Evolutionary conservation across 2,797 vertebrate genomes (phyloP).

Genomic region (Odontamblyopus rebecca): DNA sequence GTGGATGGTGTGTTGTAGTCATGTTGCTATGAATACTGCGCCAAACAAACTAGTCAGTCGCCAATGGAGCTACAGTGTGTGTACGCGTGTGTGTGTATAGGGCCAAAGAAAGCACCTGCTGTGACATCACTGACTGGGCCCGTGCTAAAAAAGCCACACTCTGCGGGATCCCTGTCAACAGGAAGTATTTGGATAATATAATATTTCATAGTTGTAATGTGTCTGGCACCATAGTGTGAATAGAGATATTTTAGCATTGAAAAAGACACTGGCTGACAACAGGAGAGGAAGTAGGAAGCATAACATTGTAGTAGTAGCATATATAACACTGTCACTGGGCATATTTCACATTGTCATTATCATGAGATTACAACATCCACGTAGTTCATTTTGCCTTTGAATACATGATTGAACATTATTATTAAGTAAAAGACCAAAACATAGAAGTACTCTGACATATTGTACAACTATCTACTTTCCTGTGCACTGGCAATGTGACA

Average conservation of each 20-base stretch:
- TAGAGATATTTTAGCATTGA: neutral
- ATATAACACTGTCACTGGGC: neutral
- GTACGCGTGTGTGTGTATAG: neutral
- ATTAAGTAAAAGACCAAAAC: neutral
- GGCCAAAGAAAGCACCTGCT: conserved; percentile 14
- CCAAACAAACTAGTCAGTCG: conserved; percentile 15
- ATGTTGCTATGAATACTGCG: conserved; percentile 19
- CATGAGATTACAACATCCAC: neutral
- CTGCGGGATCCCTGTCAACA: neutral
- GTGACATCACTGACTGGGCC: conserved; percentile 11
- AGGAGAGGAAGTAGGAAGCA: neutral
- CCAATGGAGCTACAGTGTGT: neutral
- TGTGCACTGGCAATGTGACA: neutral
- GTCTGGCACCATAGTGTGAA: neutral
- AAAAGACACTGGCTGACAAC: neutral
- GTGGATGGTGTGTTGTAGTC: conserved; percentile 13
- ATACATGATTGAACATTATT: neutral
- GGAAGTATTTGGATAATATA: conserved; percentile 1
- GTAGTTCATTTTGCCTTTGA: neutral
- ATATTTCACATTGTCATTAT: neutral
- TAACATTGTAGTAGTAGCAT: neutral
- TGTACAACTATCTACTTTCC: neutral
- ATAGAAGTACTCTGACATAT: neutral
- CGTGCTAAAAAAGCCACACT: neutral
- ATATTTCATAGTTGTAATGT: conserved; percentile 1